Base-by-base conservation (phyloP, 2,797 vertebrate genomes). In the Urosaurus nigricauda region DNA sequence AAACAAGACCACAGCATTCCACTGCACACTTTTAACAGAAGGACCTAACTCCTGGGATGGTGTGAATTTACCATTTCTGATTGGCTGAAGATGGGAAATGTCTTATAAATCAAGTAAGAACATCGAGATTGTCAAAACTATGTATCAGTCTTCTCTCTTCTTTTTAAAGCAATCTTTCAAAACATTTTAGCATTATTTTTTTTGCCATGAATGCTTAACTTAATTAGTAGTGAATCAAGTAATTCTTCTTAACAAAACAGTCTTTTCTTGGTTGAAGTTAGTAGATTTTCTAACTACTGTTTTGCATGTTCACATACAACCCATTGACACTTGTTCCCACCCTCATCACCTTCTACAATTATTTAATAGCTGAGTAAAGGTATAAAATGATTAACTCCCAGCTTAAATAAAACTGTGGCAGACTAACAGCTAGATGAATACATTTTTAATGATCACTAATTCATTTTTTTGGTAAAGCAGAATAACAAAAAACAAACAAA, bases 341-440 rank as follows among this genome's bases (percentile, higher is more conserved):
- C 94, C 92, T 96, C 93, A 82, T 1, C 90, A 92, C 91, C 93
- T 95, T 94, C 79, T 92, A 90, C 93, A 92, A 92, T 94, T 92
- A 94, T 97, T 97, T 96, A 97, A 96, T 96, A 95, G 92, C 95
- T 93, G 90, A 90, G 90, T 86, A 93, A 95, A 96, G 94, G 90
- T 96, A 91, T 96, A 96, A 97, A 96, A 95, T 93, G 94, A 93
- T 95, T 96, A 96, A 93, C 91, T 96, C 92, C 93, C 94, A 96
- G 90, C 87, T 96, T 96, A 96, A 94, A 94, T 96, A 95, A 96
- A 91, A 87, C 90, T 91, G 79, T 92, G 92, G 96, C 95, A 96
- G 95, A 94, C 95, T 96, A 95, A 95, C 96, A 94, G 95, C 96
- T 96, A 96, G 94, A 96, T 97, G 97, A 97, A 96, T 97, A 95